phyloP scores from a whole-genome alignment of 23 tunicate species.

The Trididemnum clinides region DNA sequence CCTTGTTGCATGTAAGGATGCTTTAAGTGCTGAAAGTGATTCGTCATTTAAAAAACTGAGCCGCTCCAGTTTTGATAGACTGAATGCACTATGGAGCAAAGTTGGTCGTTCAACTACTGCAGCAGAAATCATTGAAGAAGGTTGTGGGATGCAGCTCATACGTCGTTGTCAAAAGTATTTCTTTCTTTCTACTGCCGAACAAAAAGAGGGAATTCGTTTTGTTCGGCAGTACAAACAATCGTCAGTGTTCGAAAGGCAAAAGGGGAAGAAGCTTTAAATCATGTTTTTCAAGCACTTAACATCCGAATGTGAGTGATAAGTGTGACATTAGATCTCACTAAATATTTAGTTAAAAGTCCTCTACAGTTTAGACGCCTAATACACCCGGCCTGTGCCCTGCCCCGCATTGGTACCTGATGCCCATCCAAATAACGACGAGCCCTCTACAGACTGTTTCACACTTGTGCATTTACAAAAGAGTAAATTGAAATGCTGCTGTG shows the following conservation, averaged over 20 bases:
- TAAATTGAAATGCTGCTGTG: too few species aligned
- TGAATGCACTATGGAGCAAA: background rate
- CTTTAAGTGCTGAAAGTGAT: background rate
- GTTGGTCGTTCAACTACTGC: background rate
- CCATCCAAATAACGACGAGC: too few species aligned
- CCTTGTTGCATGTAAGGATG: background rate
- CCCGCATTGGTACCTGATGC: too few species aligned
- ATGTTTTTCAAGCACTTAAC: background rate
- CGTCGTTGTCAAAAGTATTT: background rate
- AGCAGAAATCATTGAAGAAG: background rate
- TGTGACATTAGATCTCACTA: too few species aligned
- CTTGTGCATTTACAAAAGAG: too few species aligned
- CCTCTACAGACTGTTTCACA: too few species aligned
- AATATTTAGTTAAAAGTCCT: too few species aligned
- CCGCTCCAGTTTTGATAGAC: background rate
- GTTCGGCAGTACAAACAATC: background rate
- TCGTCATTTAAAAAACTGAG: background rate
- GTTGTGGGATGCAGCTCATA: background rate
- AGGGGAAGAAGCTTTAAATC: background rate
- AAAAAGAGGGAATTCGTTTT: background rate
- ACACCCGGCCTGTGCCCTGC: too few species aligned
- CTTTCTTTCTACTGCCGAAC: too few species aligned
- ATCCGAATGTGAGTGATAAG: too few species aligned
- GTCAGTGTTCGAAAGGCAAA: background rate
- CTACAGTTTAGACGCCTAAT: too few species aligned